phyloP scores from a whole-genome alignment of 2,113 vertebrate genomes.

The Rhabdornis inornatus region DNA sequence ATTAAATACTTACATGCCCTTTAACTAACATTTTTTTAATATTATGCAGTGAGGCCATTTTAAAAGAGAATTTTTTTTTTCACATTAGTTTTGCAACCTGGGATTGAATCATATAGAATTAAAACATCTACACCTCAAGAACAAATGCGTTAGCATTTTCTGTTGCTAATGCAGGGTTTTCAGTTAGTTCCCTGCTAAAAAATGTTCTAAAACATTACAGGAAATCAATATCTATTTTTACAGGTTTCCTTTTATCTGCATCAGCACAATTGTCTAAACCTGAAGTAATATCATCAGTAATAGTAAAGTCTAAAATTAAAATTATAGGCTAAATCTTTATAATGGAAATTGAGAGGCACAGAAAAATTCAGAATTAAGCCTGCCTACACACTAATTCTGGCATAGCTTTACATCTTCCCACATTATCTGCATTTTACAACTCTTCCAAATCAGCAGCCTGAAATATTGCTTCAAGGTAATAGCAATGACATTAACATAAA shows the following conservation, averaged over 20 bases:
- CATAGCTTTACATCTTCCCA: background rate
- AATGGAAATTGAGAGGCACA: background rate
- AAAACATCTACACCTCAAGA: background rate
- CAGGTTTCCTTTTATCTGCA: background rate
- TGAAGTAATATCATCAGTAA: background rate
- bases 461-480: background rate
- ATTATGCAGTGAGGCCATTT: background rate
- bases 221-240: slow-evolving; percentile 55
- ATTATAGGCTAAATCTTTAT: background rate
- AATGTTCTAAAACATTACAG: slow-evolving; percentile 20
- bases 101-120: background rate
- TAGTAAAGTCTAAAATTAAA: slow-evolving; percentile 7
- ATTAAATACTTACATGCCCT: background rate
- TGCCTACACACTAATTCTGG: background rate
- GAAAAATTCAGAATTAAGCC: background rate
- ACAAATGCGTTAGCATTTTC: background rate
- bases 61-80: background rate
- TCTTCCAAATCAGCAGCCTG: background rate
- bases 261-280: slow-evolving; percentile 17
- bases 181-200: background rate
- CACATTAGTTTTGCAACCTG: background rate
- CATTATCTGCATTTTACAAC: background rate
- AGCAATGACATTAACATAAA: background rate
- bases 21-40: background rate
- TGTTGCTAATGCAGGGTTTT: background rate